These are phyloP conservation scores for Drosophila diplacantha DNA, from an alignment of 2,888 invertebrate genomes.

Conservation along the genomic window DNA sequence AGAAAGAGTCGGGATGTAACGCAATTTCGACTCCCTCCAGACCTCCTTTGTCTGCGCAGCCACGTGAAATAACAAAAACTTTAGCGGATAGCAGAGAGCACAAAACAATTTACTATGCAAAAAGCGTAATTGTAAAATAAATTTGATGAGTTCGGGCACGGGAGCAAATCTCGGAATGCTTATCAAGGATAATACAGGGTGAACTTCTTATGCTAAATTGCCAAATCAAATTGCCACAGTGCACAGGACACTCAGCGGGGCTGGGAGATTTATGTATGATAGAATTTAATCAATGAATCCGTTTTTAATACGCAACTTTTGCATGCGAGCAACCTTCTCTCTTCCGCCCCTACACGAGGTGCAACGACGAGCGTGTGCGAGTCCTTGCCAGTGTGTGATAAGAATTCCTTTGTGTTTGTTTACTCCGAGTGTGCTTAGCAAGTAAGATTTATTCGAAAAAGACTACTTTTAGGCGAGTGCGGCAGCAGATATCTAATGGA, in stretches of 20 bases:
- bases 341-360: conserved; percentile 4
- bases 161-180: conserved; percentile 24
- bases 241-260: conserved; percentile 10
- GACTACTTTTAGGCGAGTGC: conserved; percentile 20
- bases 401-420: conserved; percentile 27
- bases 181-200: conserved; percentile 65
- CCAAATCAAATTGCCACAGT: conserved; percentile 48
- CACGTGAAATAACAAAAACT: conserved; percentile 26
- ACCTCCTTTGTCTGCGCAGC: conserved; percentile 13
- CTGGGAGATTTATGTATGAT: conserved; percentile 3
- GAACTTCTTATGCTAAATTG: conserved; percentile 48
- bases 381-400: conserved; percentile 19
- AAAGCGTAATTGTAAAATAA: conserved; percentile 35
- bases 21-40: conserved; percentile 19
- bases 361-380: conserved; percentile 5
- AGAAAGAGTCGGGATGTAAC: conserved; percentile 3
- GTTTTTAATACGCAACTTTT: conserved; percentile 23
- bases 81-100: conserved; percentile 12
- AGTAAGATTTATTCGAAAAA: conserved; percentile 31
- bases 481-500: conserved; percentile 23
- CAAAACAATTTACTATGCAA: conserved; percentile 31
- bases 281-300: conserved; percentile 17
- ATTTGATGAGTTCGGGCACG: conserved; percentile 16
- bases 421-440: conserved; percentile 32
- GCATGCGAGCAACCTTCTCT: conserved; percentile 6